A percentile compares a stretch with the other conserved stretches of the same genome.
phyloP scores from a whole-genome alignment of 1,140 invertebrate genomes.

The Drosophila suzukii region DNA sequence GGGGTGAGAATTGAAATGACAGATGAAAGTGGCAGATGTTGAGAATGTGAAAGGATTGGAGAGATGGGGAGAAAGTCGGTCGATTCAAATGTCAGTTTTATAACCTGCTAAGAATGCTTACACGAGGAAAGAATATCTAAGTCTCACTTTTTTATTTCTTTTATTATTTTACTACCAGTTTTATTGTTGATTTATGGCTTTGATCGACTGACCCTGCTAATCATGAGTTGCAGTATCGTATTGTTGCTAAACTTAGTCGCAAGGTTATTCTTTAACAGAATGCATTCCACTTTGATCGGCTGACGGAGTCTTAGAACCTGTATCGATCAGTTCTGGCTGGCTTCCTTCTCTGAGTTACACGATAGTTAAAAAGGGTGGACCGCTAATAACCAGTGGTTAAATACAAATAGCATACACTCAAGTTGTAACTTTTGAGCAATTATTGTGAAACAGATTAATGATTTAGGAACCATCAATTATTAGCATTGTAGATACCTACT shows the following conservation, averaged over 20 bases:
- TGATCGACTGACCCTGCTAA: slow-evolving; percentile 21
- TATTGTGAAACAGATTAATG: too few relatives aligned
- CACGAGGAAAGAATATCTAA: not conserved
- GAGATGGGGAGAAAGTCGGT: slow-evolving; percentile 22
- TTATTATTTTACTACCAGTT: not conserved
- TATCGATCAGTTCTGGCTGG: slow-evolving; percentile 31
- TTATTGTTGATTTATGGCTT: not conserved
- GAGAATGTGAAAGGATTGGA: slow-evolving; percentile 18
- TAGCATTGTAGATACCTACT: not conserved
- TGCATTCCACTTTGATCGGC: slow-evolving; percentile 13
- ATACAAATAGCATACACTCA: too few relatives aligned
- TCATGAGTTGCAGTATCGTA: slow-evolving; percentile 18
- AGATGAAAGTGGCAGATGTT: slow-evolving; percentile 17
- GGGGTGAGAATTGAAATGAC: not conserved
- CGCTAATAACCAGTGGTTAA: not conserved
- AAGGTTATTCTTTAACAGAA: slow-evolving; percentile 39
- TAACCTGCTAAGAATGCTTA: slow-evolving; percentile 8
- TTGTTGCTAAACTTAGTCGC: slow-evolving; percentile 19
- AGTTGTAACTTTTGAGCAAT: not conserved
- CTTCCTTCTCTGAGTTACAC: slow-evolving; percentile 17
- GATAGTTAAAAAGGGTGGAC: slow-evolving; percentile 8
- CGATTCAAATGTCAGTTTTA: slow-evolving; percentile 4
- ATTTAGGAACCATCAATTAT: not conserved
- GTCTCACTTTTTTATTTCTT: not conserved
- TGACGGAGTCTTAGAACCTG: slow-evolving; percentile 19